phyloP scores from a whole-genome alignment of 2,113 vertebrate species.

The Erythrolamprus reginae region DNA sequence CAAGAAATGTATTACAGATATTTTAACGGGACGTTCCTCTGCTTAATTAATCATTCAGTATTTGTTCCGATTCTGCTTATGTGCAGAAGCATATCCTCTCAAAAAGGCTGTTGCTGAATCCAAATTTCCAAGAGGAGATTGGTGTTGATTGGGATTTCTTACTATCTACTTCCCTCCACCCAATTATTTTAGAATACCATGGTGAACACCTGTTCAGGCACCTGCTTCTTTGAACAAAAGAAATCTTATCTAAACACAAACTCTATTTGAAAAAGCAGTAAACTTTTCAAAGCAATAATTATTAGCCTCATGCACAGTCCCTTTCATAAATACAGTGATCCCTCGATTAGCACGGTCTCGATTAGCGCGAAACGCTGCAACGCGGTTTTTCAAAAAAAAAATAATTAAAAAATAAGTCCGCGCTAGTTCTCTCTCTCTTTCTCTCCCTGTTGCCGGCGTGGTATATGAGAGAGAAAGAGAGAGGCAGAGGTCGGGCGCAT shows the following conservation, averaged over 20 bases:
- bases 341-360: no score
- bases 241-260: not conserved
- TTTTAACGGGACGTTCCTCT: not conserved
- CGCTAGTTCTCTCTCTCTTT: no score
- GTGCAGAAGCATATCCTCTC: not conserved
- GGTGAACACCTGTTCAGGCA: not conserved
- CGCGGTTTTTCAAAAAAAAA: no score
- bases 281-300: not conserved
- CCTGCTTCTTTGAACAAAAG: not conserved
- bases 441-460: no score
- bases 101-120: not conserved
- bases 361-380: no score
- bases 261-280: not conserved
- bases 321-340: not conserved
- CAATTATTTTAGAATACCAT: not conserved
- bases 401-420: no score
- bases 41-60: not conserved
- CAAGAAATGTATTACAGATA: not conserved
- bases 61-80: not conserved
- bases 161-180: not conserved
- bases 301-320: not conserved
- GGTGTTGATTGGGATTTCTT: slow-evolving; percentile 30
- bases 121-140: not conserved
- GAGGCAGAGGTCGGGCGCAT: no score
- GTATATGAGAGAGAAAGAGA: no score